Evolutionary conservation across 2,113 vertebrate genomes (phyloP), one percentile per base, ranked within the genome.

Genomic region (Indri indri): DNA sequence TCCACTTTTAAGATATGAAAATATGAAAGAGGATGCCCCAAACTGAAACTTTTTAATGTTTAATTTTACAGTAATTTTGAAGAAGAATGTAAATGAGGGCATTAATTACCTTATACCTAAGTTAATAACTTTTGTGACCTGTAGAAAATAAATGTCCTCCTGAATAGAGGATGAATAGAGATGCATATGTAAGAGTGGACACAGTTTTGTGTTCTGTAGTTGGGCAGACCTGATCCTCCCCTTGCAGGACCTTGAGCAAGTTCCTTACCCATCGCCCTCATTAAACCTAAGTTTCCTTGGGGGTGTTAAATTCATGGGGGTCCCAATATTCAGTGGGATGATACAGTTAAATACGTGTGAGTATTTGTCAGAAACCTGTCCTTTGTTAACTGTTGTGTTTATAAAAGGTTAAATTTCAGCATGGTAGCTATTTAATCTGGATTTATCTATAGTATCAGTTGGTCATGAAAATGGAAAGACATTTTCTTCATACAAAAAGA

Each of bases 291-390:
- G 25, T 70, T 52, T 27, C 42, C 47, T 32, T 42, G 63, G 11
- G 8, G 14, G 40, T 23, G 34, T n/a, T n/a, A 25, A 23, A 13
- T n/a, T 32, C 70, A 14, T 10, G 9, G 59, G 22, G 65, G 13
- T 14, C 40, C 45, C 88, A 30, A 1, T 52, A 4, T 4, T 40
- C 14, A 0, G 3, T 73, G 68, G 82, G 40, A 13, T 5, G 42
- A 0, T 3, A 9, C 76, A 6, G 0, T 22, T 45, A 12, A 54
- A 16, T 32, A 4, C 17, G 2, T 2, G 0, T 3, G 5, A 50
- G 6, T 32, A 3, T 12, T 25, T 84, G 52, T 71, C 71, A 42
- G 47, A 59, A 90, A 68, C 34, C 34, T 13, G 12, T 25, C 80
- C 7, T 79, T 13, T 81, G 40, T 34, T 40, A 27, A 22, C 37